Base-by-base conservation (phyloP, 2,888 invertebrate genomes). In the Drosophila birchii region DNA sequence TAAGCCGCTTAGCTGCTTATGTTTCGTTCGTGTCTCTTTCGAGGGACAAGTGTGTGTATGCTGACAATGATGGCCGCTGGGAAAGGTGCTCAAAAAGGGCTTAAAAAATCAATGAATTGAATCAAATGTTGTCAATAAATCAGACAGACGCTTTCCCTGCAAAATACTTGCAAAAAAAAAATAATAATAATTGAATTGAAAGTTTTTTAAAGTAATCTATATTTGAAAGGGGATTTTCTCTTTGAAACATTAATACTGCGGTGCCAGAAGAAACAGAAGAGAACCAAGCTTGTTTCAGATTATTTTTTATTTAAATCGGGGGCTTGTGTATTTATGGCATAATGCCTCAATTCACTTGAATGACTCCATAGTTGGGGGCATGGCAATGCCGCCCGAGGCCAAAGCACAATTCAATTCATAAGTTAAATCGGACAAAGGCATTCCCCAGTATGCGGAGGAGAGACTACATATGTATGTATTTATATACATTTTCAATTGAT, bases 401-500 rank as follows among this genome's bases (percentile, higher is more conserved):
- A 20, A 73, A 79, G 62, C 67, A 75, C 66, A 79, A 85, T 79
- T 59, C 62, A 47, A 64, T 78, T 53, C 49, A 64, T 44, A 66
- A 61, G 61, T 64, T 64, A 34, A 63, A 43, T 60, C 41, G 54
- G 57, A 80, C 53, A 26, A 57, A 62, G 43, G 49, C 56, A 74
- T 79, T 64, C 57, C 16, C 51, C 23, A 6, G 34, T 11, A 20
- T 9, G 20, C 8, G 9, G 34, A 20, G 20, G 14, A 18, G 39
- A 39, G n/a, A 1, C n/a, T 6, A 12, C 1, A 14, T 9, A 56
- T 45, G 49, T 34, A 9, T 43, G n/a, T 58, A 70, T 78, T 45
- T 64, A 51, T 72, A 64, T 68, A 73, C 62, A 79, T 80, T 72
- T 78, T 84, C 88, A 88, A 88, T 86, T 88, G 89, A 86, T 86